Conservation (phyloP, 1,140 invertebrate species). For the Drosophila leontia region DNA sequence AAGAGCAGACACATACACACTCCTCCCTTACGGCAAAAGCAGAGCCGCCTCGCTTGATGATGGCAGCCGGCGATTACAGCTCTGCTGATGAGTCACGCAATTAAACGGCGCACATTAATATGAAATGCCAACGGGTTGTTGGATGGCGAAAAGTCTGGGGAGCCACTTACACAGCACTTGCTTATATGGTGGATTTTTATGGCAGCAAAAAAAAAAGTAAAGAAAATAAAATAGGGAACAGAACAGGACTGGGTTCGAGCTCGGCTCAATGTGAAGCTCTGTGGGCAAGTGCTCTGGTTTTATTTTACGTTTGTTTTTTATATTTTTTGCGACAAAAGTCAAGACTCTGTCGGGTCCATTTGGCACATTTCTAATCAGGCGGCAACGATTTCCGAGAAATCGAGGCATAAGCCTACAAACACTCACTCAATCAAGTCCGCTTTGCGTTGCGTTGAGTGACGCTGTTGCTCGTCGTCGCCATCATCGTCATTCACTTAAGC, state of each 20-base stretch:
- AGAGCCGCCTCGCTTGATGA: conserved; percentile 9
- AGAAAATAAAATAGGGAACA: conserved; percentile 2
- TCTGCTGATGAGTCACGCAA: conserved; percentile 59
- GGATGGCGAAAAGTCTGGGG: conserved; percentile 16
- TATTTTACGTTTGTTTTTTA: background rate
- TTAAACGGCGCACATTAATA: conserved; percentile 61
- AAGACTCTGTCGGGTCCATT: conserved; percentile 35
- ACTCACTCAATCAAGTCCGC: conserved; percentile 40
- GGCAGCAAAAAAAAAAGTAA: background rate
- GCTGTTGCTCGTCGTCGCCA: conserved; percentile 39
- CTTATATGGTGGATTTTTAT: conserved; percentile 25
- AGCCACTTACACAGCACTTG: conserved; percentile 40
- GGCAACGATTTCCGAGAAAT: conserved; percentile 65
- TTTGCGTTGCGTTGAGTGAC: conserved; percentile 25
- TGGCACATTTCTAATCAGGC: conserved; percentile 69
- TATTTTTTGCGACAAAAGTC: conserved; percentile 34
- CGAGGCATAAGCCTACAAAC: conserved; percentile 30
- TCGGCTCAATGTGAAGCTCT: conserved; percentile 9
- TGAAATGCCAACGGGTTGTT: conserved; percentile 36
- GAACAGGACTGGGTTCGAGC: conserved; percentile 8
- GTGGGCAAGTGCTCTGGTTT: conserved; percentile 10
- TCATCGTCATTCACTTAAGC: conserved; percentile 57
- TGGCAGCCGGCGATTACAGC: conserved; percentile 26
- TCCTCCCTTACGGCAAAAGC: conserved; percentile 1
- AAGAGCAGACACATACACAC: conserved; percentile 1